A percentile compares a stretch with the other conserved stretches of the same genome.
Conservation (phyloP, 2,888 invertebrate species). For the Psylliodes chrysocephalus region DNA sequence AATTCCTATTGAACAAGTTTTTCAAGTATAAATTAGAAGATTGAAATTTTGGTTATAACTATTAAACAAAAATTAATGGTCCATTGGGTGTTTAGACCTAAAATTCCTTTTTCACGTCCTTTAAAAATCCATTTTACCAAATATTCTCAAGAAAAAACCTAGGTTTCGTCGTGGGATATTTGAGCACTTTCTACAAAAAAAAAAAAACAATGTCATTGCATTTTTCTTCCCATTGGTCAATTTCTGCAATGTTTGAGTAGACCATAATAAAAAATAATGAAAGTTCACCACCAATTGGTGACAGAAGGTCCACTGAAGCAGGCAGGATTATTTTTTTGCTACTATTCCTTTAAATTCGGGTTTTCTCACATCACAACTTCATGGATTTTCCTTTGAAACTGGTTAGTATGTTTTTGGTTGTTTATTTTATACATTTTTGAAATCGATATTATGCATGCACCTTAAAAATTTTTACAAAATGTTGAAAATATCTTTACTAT, state of each 20-base stretch:
- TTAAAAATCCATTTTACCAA: slow-evolving; percentile 21
- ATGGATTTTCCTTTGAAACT: slow-evolving; percentile 57
- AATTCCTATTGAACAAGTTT: too few species aligned
- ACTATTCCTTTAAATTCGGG: slow-evolving; percentile 54
- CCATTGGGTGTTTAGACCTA: neutral
- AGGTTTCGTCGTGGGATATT: slow-evolving; percentile 36
- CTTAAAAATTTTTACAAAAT: slow-evolving; percentile 1
- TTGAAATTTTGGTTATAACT: too few species aligned
- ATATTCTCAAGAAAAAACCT: slow-evolving; percentile 20
- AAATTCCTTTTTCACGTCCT: slow-evolving; percentile 1
- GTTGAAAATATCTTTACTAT: neutral
- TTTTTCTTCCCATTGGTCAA: slow-evolving; percentile 58
- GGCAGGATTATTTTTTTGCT: slow-evolving; percentile 54
- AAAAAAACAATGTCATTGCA: slow-evolving; percentile 57
- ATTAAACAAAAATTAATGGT: too few species aligned
- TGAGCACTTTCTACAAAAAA: slow-evolving; percentile 46
- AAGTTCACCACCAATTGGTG: slow-evolving; percentile 44
- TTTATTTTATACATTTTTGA: neutral
- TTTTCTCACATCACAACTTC: slow-evolving; percentile 53
- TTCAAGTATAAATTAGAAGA: too few species aligned
- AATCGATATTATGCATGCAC: neutral
- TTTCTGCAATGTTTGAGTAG: slow-evolving; percentile 52
- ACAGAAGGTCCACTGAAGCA: slow-evolving; percentile 59
- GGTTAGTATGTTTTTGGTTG: slow-evolving; percentile 52
- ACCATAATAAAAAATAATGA: slow-evolving; percentile 35